Conservation (phyloP, 1,140 invertebrate genomes). For the Thaumatotibia leucotreta region DNA sequence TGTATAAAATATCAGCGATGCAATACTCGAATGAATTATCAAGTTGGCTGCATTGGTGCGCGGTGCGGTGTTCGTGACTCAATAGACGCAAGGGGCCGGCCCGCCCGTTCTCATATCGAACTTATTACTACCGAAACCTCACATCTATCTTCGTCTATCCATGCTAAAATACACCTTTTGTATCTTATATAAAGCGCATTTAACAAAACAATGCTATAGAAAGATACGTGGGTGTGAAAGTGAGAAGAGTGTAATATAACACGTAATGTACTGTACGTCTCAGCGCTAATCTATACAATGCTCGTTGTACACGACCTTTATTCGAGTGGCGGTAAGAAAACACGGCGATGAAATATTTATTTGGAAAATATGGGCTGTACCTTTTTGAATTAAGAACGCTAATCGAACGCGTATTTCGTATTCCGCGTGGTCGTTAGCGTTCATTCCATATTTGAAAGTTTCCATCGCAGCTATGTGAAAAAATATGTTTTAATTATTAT, state of each 20-base stretch:
- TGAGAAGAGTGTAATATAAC: neutral
- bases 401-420: neutral
- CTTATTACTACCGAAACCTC: neutral
- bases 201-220: neutral
- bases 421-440: neutral
- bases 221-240: neutral
- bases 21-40: constrained; percentile 35
- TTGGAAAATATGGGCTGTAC: neutral
- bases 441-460: neutral
- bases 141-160: neutral
- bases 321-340: neutral
- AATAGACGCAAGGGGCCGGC: constrained; percentile 54
- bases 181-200: neutral
- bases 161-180: neutral
- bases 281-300: constrained; percentile 11
- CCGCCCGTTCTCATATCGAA: constrained; percentile 22
- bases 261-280: neutral
- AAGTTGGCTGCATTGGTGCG: constrained; percentile 39
- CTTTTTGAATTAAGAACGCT: neutral
- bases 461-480: neutral
- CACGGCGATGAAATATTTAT: neutral
- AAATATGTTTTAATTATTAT: neutral
- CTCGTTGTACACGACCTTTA: neutral
- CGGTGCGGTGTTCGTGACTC: constrained; percentile 56
- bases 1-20: constrained; percentile 34